phyloP scores from a whole-genome alignment of 2,113 vertebrate species.

The Colossoma macropomum region DNA sequence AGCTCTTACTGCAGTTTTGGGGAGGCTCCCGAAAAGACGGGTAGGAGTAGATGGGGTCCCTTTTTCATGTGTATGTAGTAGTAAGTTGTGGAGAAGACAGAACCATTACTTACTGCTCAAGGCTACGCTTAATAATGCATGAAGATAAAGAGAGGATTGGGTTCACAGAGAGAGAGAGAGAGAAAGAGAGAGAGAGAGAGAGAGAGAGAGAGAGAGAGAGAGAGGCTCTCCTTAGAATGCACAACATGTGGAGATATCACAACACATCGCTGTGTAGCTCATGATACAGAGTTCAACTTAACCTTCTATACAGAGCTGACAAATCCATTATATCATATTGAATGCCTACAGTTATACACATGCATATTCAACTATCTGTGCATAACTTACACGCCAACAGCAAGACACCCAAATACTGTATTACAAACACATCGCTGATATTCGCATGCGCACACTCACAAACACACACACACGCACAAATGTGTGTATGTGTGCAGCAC shows the following conservation, averaged over 20 bases:
- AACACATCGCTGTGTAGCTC: neutral
- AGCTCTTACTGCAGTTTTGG: slow-evolving; percentile 12
- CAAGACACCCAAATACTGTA: neutral
- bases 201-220: neutral
- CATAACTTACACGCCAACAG: neutral
- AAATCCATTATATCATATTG: neutral
- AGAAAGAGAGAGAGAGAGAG: neutral
- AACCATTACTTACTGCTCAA: slow-evolving; percentile 5
- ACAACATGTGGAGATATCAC: neutral
- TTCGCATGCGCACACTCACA: slow-evolving; percentile 14
- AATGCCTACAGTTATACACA: neutral
- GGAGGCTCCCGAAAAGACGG: slow-evolving; percentile 49
- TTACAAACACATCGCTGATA: neutral
- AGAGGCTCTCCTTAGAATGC: neutral
- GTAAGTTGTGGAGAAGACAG: slow-evolving; percentile 14
- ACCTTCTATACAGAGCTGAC: neutral
- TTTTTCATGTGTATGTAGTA: slow-evolving; percentile 11
- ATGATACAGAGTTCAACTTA: neutral
- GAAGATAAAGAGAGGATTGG: slow-evolving; percentile 11
- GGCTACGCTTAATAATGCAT: slow-evolving; percentile 31
- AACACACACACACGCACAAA: slow-evolving; percentile 51
- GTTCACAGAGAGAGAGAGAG: slow-evolving; percentile 5
- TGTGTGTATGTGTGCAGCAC: slow-evolving; percentile 50
- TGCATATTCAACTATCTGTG: neutral
- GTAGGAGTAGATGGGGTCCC: slow-evolving; percentile 32